Base-by-base conservation (phyloP, 2,888 invertebrate genomes). In the Lobophora halterata region DNA sequence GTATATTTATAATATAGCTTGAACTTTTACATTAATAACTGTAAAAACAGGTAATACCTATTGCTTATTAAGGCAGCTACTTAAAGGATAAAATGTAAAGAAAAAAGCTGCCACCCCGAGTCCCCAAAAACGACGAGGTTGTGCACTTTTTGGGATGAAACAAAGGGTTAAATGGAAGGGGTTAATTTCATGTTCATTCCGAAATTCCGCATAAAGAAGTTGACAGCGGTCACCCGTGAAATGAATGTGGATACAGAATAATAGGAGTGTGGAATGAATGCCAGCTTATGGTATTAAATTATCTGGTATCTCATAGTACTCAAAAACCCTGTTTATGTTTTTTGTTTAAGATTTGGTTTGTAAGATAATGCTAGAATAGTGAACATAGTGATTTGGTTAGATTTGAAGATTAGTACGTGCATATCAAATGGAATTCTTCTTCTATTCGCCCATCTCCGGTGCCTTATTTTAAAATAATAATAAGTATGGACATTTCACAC, bases 151-250 rank as follows among this genome's bases (percentile, higher is more conserved):
- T 54, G 38, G 38, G 38, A 26, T 41, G 35, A 41, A 51, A 56
- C 54, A 49, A 52, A 52, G 41, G 48, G 54, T 48, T 32, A 49
- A 48, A 52, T 52, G 50, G 49, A 36, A 27, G 33, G 52, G 42
- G 52, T 48, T 53, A 48, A 54, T 56, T 56, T 51, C 45, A 36
- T 49, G 46, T 44, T 49, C 38, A 46, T 46, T 41, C 34, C 26
- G 52, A 47, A 47, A 46, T 46, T 41, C 34, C 26, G 52, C 47
- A 47, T 52, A 45, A 51, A 55, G 49, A 52, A 55, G 47, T 52
- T 56, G 54, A 55, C 56, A 51, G 52, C 52, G 54, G 56, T 49
- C 49, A 50, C 38, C 37, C 52, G 50, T 53, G 52, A 50, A 53
- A 53, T 48, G 46, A 46, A 53, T 48, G 50, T 46, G 42, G 30